Conservation (phyloP, 2,797 vertebrate genomes). For the Sebastes iracundus region DNA sequence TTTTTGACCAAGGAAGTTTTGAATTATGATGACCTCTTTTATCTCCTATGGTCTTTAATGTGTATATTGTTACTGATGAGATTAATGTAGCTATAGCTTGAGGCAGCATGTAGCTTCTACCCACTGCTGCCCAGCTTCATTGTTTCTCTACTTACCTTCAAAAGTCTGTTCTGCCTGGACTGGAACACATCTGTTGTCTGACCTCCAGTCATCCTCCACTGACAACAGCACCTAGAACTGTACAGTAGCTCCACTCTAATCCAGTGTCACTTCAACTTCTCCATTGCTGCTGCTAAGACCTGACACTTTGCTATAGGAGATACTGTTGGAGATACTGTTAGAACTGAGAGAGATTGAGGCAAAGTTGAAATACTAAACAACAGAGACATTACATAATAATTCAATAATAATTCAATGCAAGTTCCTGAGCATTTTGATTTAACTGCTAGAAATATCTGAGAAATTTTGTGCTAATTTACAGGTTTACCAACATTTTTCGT, state of each 20-base stretch:
- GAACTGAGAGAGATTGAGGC: background rate
- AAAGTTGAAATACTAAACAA: no score
- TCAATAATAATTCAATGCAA: background rate
- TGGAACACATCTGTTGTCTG: constrained; percentile 9
- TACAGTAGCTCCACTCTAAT: background rate
- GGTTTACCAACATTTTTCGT: background rate
- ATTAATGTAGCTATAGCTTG: constrained; percentile 1
- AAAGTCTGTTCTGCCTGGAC: background rate
- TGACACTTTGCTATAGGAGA: background rate
- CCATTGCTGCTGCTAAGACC: background rate
- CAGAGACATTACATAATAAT: background rate
- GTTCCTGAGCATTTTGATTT: background rate
- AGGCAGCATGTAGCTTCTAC: constrained; percentile 1
- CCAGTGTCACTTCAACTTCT: background rate
- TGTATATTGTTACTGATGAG: background rate
- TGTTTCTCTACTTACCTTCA: constrained; percentile 7
- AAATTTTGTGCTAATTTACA: background rate
- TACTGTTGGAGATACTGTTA: background rate
- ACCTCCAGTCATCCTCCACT: background rate
- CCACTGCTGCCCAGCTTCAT: constrained; percentile 5
- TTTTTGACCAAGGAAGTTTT: background rate
- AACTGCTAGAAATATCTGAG: background rate
- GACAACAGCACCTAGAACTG: background rate
- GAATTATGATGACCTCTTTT: background rate
- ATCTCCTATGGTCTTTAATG: background rate